Conservation (phyloP, 2,888 invertebrate genomes). For the Mimachlamys varia region DNA sequence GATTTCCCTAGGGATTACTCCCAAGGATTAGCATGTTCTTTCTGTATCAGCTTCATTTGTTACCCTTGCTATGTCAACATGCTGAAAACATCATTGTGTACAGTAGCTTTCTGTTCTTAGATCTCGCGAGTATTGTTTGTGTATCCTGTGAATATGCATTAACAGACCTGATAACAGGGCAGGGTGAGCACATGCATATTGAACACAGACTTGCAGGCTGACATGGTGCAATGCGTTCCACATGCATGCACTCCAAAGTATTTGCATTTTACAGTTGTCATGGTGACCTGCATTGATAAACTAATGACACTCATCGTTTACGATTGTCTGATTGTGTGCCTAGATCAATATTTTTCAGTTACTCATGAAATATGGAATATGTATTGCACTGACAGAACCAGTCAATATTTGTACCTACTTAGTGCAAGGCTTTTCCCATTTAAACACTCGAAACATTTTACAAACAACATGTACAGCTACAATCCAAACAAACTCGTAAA, state of each 20-base stretch:
- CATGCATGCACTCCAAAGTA: background rate
- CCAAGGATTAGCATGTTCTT: background rate
- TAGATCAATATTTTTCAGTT: background rate
- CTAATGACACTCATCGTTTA: background rate
- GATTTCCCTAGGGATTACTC: background rate
- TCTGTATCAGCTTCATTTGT: background rate
- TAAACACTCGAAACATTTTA: background rate
- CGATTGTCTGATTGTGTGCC: background rate
- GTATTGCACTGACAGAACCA: background rate
- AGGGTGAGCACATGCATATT: background rate
- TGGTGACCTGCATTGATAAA: background rate
- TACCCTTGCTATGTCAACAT: background rate
- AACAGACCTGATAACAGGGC: background rate
- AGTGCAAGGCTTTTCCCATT: background rate
- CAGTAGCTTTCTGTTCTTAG: background rate
- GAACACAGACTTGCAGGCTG: background rate
- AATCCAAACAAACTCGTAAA: background rate
- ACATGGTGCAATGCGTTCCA: background rate
- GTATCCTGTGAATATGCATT: background rate
- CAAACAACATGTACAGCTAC: background rate
- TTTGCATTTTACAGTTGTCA: constrained; percentile 24
- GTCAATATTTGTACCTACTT: background rate
- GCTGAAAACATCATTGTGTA: background rate
- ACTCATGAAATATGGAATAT: constrained; percentile 20
- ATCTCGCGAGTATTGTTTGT: background rate